These are phyloP conservation scores for Parambassis ranga DNA, from an alignment of 2,797 vertebrate species.

Conservation along the genomic window DNA sequence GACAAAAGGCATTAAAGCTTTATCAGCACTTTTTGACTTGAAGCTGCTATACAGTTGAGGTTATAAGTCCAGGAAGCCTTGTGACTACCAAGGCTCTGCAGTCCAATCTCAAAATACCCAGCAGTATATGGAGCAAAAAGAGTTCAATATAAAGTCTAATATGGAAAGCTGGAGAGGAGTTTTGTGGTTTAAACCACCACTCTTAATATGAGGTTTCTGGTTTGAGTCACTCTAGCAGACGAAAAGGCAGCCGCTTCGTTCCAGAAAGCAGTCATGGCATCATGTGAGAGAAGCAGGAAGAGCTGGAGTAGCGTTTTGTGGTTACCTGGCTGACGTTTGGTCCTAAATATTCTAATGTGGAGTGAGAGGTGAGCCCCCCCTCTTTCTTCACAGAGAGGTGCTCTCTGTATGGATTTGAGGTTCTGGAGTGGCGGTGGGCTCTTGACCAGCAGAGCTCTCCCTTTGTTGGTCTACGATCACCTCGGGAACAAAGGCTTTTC, in stretches of 20 bases:
- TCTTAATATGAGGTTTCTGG: constrained; percentile 28
- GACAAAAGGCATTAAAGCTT: constrained; percentile 14
- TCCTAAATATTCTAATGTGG: constrained; percentile 19
- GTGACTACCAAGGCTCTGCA: constrained; percentile 16
- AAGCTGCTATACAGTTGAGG: constrained; percentile 24
- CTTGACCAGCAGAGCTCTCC: constrained; percentile 74
- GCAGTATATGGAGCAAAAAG: constrained; percentile 11
- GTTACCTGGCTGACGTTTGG: constrained; percentile 10
- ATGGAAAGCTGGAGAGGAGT: constrained; percentile 1
- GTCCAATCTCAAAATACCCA: constrained; percentile 35
- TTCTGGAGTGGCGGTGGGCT: constrained; percentile 72
- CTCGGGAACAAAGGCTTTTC: constrained; percentile 78
- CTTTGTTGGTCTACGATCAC: constrained; percentile 65
- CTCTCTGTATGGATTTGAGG: constrained; percentile 82
- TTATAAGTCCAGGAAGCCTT: constrained; percentile 13
- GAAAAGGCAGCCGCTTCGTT: constrained; percentile 7
- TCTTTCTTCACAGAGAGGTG: constrained; percentile 82
- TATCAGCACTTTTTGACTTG: constrained; percentile 17
- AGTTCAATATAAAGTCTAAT: constrained; percentile 3
- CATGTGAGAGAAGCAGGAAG: constrained; percentile 1
- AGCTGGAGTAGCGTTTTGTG: background rate
- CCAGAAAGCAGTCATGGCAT: background rate
- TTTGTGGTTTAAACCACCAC: constrained; percentile 1
- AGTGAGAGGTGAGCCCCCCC: background rate
- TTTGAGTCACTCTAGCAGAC: constrained; percentile 21